phyloP scores from a whole-genome alignment of 1,140 invertebrate species.

The Hydropsyche tenuis region DNA sequence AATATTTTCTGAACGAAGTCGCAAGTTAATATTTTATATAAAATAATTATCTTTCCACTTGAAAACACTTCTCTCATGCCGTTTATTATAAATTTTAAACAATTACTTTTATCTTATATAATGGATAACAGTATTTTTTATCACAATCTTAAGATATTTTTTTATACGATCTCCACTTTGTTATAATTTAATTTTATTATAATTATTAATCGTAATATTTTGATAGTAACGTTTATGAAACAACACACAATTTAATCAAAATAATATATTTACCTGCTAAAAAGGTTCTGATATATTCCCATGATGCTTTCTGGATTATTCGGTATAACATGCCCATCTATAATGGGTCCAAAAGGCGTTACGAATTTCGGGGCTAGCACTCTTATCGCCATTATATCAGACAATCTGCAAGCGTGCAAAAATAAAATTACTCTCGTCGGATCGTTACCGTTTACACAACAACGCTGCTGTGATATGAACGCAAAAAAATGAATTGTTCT shows the following conservation, averaged over 20 bases:
- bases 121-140: no score
- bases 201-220: no score
- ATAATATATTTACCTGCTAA: slow-evolving; percentile 71
- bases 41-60: no score
- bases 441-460: slow-evolving; percentile 11
- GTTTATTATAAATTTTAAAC: no score
- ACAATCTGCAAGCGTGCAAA: slow-evolving; percentile 58
- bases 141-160: no score
- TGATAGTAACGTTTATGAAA: no score
- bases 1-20: no score
- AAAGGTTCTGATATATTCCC: slow-evolving; percentile 73
- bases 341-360: slow-evolving; percentile 78
- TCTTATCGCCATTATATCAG: slow-evolving; percentile 76
- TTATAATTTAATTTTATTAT: background rate
- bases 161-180: background rate
- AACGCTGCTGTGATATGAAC: slow-evolving; percentile 44
- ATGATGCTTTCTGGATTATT: slow-evolving; percentile 77
- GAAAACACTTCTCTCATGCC: no score
- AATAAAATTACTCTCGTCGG: background rate
- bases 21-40: no score
- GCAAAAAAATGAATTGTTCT: slow-evolving; percentile 21
- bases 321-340: slow-evolving; percentile 84
- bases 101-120: no score
- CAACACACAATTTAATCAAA: no score
- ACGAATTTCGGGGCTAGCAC: slow-evolving; percentile 69